Evolutionary conservation across 2,888 invertebrate genomes (phyloP).

Genomic region (Dexiosoma caninum): DNA sequence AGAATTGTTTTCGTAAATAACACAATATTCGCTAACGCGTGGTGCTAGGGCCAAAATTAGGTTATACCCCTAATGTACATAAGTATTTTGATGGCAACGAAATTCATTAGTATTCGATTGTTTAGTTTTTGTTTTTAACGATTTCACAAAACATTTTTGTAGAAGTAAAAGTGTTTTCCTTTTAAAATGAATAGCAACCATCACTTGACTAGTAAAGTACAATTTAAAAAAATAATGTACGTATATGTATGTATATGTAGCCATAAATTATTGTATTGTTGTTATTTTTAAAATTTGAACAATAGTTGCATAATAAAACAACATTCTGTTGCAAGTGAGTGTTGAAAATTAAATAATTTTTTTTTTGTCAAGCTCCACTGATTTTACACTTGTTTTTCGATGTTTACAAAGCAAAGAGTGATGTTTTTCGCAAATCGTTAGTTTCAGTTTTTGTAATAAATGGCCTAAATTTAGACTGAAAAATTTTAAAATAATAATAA

Average conservation of each 20-base stretch:
- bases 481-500: background rate
- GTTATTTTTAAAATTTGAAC: background rate
- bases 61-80: too few species aligned
- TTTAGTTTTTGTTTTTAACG: background rate
- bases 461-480: slow-evolving; percentile 21
- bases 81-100: background rate
- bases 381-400: slow-evolving; percentile 29
- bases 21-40: too few species aligned
- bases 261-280: slow-evolving; percentile 22
- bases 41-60: too few species aligned
- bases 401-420: background rate
- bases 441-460: background rate
- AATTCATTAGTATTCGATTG: slow-evolving; percentile 5
- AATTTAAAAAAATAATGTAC: background rate
- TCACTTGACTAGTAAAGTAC: slow-evolving; percentile 28
- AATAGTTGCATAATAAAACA: slow-evolving; percentile 43
- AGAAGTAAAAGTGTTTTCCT: slow-evolving; percentile 40
- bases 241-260: background rate
- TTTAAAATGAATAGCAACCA: slow-evolving; percentile 1
- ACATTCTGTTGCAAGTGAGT: slow-evolving; percentile 31
- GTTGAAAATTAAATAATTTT: slow-evolving; percentile 23
- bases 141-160: slow-evolving; percentile 4
- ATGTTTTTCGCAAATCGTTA: slow-evolving; percentile 22
- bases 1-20: too few species aligned
- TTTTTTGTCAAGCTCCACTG: slow-evolving; percentile 39